Conservation (phyloP, 2,888 invertebrate species). For the Drosophila antonietae region DNA sequence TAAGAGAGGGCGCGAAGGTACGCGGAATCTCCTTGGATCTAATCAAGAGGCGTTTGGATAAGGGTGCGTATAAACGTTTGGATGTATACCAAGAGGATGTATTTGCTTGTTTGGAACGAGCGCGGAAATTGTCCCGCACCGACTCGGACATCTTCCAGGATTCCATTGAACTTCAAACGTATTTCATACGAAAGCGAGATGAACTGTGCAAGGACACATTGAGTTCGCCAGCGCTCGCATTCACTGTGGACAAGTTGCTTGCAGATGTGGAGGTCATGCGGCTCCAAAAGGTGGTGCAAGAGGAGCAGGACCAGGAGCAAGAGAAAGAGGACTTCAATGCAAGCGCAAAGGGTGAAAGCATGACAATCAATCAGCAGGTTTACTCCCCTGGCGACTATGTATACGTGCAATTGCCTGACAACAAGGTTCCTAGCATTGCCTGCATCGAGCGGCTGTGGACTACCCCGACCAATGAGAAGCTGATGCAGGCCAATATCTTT, state of each 20-base stretch:
- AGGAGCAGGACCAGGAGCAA: slow-evolving; percentile 91
- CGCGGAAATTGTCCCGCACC: slow-evolving; percentile 93
- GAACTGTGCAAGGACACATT: slow-evolving; percentile 91
- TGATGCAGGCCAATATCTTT: slow-evolving; percentile 96
- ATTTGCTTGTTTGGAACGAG: slow-evolving; percentile 96
- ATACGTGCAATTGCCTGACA: slow-evolving; percentile 89
- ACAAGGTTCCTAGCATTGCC: slow-evolving; percentile 90
- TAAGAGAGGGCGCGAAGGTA: slow-evolving; percentile 87
- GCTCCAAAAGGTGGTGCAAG: slow-evolving; percentile 91
- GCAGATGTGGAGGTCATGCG: slow-evolving; percentile 91
- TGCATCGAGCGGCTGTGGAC: slow-evolving; percentile 96
- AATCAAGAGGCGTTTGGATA: slow-evolving; percentile 96
- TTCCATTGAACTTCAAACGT: slow-evolving; percentile 95
- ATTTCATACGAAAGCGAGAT: slow-evolving; percentile 92
- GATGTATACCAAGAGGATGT: slow-evolving; percentile 99
- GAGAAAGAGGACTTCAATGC: slow-evolving; percentile 85
- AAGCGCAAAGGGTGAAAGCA: slow-evolving; percentile 86
- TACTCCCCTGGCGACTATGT: slow-evolving; percentile 96
- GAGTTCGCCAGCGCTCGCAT: slow-evolving; percentile 94
- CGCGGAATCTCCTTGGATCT: slow-evolving; percentile 95
- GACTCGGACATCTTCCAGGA: slow-evolving; percentile 99
- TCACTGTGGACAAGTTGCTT: slow-evolving; percentile 90
- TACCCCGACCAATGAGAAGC: slow-evolving; percentile 91
- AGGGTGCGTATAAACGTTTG: slow-evolving; percentile 95
- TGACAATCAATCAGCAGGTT: slow-evolving; percentile 91